Evolutionary conservation across 2,797 vertebrate genomes (phyloP).

Genomic region (Dendrocincla tyrannina): DNA sequence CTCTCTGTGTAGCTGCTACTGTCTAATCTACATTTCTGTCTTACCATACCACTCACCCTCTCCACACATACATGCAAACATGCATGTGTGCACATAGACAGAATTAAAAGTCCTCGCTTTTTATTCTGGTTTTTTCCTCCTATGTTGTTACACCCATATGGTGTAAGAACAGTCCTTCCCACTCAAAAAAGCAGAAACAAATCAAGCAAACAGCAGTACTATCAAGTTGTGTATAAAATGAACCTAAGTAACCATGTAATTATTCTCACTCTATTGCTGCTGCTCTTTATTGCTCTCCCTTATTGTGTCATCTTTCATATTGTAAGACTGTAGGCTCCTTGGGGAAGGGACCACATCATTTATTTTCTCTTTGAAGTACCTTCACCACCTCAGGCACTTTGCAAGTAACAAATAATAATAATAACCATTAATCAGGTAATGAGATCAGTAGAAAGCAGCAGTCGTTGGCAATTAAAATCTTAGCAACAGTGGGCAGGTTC

Average conservation of each 20-base stretch:
- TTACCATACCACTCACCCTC: not conserved
- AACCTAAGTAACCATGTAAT: constrained; percentile 62
- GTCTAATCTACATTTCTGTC: not conserved
- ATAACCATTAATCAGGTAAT: constrained; percentile 58
- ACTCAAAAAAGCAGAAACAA: constrained; percentile 1
- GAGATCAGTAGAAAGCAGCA: constrained; percentile 26
- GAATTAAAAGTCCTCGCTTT: not conserved
- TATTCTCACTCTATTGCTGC: constrained; percentile 28
- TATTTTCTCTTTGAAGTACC: constrained; percentile 56
- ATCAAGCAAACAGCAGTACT: constrained; percentile 17
- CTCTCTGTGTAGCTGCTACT: not conserved
- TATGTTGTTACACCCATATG: not conserved
- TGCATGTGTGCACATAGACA: accelerated
- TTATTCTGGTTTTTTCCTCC: not conserved
- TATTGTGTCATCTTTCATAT: constrained; percentile 63
- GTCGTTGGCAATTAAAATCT: constrained; percentile 27
- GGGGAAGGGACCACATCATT: constrained; percentile 29
- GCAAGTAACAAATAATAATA: constrained; percentile 61
- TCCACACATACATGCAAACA: not conserved
- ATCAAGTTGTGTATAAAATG: constrained; percentile 45
- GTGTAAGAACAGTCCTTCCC: not conserved
- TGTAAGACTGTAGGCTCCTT: constrained; percentile 37
- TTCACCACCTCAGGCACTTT: constrained; percentile 42
- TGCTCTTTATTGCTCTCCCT: constrained; percentile 55
- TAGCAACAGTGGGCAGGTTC: not conserved